phyloP scores from a whole-genome alignment of 2,888 invertebrate genomes.

The Caenorhabditis macrosperma region DNA sequence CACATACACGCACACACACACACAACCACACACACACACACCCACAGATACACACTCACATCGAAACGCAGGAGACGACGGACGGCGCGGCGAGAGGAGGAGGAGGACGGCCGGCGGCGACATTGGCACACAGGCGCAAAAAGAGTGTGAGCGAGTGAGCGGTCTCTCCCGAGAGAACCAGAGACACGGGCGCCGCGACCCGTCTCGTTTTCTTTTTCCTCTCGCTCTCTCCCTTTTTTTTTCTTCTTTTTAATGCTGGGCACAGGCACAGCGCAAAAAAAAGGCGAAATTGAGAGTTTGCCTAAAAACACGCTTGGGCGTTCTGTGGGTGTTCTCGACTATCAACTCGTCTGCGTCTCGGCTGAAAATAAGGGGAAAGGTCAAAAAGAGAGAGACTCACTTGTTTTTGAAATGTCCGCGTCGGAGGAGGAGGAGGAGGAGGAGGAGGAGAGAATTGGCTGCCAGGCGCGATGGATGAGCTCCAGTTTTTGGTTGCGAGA shows the following conservation, averaged over 20 bases:
- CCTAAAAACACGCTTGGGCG: slow-evolving; percentile 28
- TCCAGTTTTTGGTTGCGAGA: no score
- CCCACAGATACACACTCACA: neutral
- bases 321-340: slow-evolving; percentile 24
- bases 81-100: neutral
- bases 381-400: neutral
- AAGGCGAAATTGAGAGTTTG: neutral
- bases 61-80: slow-evolving; percentile 13
- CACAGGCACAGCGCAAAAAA: no score
- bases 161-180: no score
- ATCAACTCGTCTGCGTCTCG: slow-evolving; percentile 15
- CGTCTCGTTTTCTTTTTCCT: neutral
- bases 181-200: slow-evolving; percentile 45
- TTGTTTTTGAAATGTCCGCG: no score
- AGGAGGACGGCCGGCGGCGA: slow-evolving; percentile 16
- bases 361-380: neutral
- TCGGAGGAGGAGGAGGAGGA: no score
- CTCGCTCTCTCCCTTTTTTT: no score
- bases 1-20: neutral
- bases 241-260: no score
- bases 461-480: no score
- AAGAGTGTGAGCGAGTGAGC: slow-evolving; percentile 8
- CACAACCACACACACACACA: slow-evolving; percentile 32
- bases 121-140: slow-evolving; percentile 8
- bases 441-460: no score